phyloP scores from a whole-genome alignment of 2,888 invertebrate genomes.

The Blastobasis lacticolella region DNA sequence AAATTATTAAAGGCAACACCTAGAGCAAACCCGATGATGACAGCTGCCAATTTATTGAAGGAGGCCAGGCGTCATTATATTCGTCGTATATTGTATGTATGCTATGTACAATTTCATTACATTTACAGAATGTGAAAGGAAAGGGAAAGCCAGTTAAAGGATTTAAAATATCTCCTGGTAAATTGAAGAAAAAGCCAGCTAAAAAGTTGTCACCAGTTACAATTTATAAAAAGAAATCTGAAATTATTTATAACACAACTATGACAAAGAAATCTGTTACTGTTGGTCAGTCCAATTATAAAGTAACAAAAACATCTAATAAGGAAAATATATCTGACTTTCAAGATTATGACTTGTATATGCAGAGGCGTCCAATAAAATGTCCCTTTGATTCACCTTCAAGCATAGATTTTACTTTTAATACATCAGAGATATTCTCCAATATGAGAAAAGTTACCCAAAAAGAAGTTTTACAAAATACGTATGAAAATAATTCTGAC shows the following conservation, averaged over 20 bases:
- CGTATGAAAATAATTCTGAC: slow-evolving; percentile 46
- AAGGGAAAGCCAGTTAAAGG: slow-evolving; percentile 37
- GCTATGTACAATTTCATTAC: neutral
- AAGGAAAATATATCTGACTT: slow-evolving; percentile 40
- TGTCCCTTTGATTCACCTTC: slow-evolving; percentile 57
- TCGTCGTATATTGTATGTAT: too few species aligned
- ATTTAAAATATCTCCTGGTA: slow-evolving; percentile 56
- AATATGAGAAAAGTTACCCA: slow-evolving; percentile 36
- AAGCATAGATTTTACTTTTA: slow-evolving; percentile 45
- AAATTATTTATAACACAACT: slow-evolving; percentile 42
- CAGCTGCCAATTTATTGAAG: too few species aligned
- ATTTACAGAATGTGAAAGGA: slow-evolving; percentile 49
- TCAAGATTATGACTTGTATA: slow-evolving; percentile 27
- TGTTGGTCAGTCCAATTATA: slow-evolving; percentile 33
- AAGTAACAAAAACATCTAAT: slow-evolving; percentile 29
- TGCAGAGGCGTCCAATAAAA: slow-evolving; percentile 27
- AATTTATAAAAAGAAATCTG: slow-evolving; percentile 50
- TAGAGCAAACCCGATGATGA: too few species aligned
- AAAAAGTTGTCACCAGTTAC: slow-evolving; percentile 51
- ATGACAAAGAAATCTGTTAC: slow-evolving; percentile 40
- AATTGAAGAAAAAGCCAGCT: slow-evolving; percentile 46
- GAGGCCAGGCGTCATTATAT: too few species aligned
- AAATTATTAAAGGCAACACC: too few species aligned
- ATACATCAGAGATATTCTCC: slow-evolving; percentile 58
- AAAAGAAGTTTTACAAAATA: slow-evolving; percentile 35